phyloP scores from a whole-genome alignment of 2,888 invertebrate species.

The Tipula unca region DNA sequence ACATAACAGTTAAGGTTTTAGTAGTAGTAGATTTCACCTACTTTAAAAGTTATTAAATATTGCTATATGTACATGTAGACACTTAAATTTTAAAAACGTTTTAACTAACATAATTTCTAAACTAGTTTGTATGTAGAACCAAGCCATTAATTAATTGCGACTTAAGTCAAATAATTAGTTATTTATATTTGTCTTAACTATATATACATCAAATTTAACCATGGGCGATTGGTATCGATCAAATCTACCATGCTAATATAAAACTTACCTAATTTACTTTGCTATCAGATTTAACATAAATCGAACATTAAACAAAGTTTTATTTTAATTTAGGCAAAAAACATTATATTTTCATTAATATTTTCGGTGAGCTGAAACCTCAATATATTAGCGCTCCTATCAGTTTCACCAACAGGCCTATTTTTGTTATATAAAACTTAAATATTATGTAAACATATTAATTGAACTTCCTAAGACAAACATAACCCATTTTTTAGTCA shows the following conservation, averaged over 20 bases:
- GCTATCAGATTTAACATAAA: not conserved
- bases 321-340: not conserved
- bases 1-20: too few species aligned
- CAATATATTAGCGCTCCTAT: not conserved
- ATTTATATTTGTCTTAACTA: too few species aligned
- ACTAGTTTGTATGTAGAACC: too few species aligned
- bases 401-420: not conserved
- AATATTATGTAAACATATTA: not conserved
- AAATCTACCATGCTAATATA: not conserved
- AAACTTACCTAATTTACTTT: not conserved
- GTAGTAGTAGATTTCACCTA: too few species aligned
- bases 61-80: too few species aligned
- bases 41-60: too few species aligned
- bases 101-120: too few species aligned
- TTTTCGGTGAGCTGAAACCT: not conserved
- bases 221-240: not conserved
- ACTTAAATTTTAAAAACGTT: too few species aligned
- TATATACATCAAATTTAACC: too few species aligned
- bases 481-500: constrained; percentile 9
- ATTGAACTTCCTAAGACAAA: not conserved
- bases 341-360: not conserved
- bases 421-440: not conserved
- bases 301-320: not conserved
- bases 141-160: too few species aligned
- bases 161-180: too few species aligned